Conservation (phyloP, 2,113 vertebrate species). For the Odocoileus hemionus region DNA sequence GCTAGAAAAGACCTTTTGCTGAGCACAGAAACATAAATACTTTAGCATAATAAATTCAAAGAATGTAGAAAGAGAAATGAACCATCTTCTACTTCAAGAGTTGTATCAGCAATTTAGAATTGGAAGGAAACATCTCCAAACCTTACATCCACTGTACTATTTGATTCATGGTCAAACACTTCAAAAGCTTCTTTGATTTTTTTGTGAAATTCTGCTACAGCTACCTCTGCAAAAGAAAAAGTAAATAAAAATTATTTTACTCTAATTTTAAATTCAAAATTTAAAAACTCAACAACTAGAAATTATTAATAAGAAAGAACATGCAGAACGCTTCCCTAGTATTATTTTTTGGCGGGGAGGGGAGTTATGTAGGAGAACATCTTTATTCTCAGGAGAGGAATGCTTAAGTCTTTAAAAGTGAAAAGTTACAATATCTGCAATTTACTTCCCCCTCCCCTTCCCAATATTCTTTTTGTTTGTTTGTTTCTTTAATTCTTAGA, state of each 20-base stretch:
- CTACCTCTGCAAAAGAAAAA: conserved; percentile 79
- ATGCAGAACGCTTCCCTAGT: not conserved
- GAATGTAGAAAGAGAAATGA: not conserved
- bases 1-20: not conserved
- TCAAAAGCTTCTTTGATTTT: conserved; percentile 90
- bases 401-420: not conserved
- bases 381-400: not conserved
- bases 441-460: not conserved
- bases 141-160: conserved; percentile 93
- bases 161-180: conserved; percentile 89
- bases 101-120: conserved; percentile 10
- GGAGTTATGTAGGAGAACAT: not conserved
- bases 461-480: not conserved
- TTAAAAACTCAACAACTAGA: not conserved
- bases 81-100: not conserved
- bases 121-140: conserved; percentile 77
- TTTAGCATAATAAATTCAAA: not conserved
- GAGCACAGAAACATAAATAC: not conserved
- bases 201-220: conserved; percentile 82
- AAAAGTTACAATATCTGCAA: not conserved
- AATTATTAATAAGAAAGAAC: not conserved
- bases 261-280: conserved; percentile 29
- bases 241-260: conserved; percentile 57
- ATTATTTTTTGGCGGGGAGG: not conserved
- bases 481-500: not conserved